Evolutionary conservation across 2,113 vertebrate genomes (phyloP).

Genomic region (Salvator merianae): DNA sequence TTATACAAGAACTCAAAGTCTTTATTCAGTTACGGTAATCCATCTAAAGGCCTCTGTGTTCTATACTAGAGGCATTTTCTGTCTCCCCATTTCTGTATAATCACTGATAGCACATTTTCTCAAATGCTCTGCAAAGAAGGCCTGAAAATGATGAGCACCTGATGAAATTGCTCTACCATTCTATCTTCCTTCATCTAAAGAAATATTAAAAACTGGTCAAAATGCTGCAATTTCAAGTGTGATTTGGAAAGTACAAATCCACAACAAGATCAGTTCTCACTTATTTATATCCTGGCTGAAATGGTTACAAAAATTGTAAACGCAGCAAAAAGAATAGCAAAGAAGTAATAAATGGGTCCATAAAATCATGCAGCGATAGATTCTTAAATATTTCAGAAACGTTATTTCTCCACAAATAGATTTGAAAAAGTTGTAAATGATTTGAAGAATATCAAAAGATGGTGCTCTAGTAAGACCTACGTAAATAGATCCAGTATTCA

Average conservation of each 20-base stretch:
- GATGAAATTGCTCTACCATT: slow-evolving; percentile 30
- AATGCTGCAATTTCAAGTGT: slow-evolving; percentile 44
- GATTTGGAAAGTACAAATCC: slow-evolving; percentile 41
- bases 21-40: background rate
- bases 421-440: no score
- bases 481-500: no score
- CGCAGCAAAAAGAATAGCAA: background rate
- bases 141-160: slow-evolving; percentile 26
- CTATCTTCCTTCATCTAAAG: slow-evolving; percentile 41
- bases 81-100: background rate
- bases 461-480: no score
- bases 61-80: background rate
- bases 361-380: background rate
- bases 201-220: slow-evolving; percentile 43
- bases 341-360: background rate
- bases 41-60: background rate
- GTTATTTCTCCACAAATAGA: background rate
- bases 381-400: background rate
- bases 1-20: background rate
- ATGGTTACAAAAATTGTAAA: slow-evolving; percentile 40
- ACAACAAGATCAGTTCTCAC: slow-evolving; percentile 21
- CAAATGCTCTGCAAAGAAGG: slow-evolving; percentile 16
- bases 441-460: no score
- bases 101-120: background rate
- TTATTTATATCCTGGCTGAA: slow-evolving; percentile 46